These are phyloP conservation scores for Notothenia rossii DNA, from an alignment of 2,113 vertebrate genomes.

Conservation along the genomic window DNA sequence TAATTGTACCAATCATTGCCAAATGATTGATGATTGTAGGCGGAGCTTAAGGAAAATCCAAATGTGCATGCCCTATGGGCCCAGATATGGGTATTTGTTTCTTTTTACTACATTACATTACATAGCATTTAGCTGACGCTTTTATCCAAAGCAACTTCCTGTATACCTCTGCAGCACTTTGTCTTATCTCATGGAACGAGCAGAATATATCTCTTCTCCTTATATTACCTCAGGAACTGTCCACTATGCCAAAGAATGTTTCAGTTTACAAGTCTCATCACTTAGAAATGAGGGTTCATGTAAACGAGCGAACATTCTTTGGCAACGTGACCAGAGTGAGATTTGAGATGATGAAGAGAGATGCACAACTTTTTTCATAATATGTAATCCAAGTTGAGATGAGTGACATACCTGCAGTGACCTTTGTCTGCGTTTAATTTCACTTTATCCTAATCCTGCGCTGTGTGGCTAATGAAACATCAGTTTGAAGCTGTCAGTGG, in stretches of 20 bases:
- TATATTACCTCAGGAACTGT: constrained; percentile 28
- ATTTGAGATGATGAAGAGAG: constrained; percentile 40
- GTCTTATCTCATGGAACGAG: constrained; percentile 14
- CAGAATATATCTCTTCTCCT: constrained; percentile 27
- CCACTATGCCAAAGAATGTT: constrained; percentile 55
- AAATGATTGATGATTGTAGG: too few species aligned
- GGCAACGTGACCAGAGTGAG: constrained; percentile 17
- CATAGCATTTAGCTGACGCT: too few species aligned
- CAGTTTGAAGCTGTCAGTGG: background rate
- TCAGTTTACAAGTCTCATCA: constrained; percentile 58
- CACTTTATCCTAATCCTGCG: background rate
- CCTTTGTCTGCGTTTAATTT: background rate
- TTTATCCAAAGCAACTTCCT: too few species aligned
- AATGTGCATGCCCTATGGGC: too few species aligned
- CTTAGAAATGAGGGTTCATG: constrained; percentile 51
- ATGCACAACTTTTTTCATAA: background rate
- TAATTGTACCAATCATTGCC: too few species aligned
- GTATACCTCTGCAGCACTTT: constrained; percentile 8
- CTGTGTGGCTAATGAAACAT: background rate
- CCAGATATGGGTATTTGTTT: too few species aligned
- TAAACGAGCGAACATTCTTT: constrained; percentile 46
- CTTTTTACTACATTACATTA: too few species aligned
- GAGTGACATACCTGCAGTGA: constrained; percentile 7
- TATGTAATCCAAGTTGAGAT: constrained; percentile 8
- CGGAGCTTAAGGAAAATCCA: too few species aligned